Evolutionary conservation across 1,140 invertebrate genomes (phyloP).

Genomic region (Drusus annulatus): DNA sequence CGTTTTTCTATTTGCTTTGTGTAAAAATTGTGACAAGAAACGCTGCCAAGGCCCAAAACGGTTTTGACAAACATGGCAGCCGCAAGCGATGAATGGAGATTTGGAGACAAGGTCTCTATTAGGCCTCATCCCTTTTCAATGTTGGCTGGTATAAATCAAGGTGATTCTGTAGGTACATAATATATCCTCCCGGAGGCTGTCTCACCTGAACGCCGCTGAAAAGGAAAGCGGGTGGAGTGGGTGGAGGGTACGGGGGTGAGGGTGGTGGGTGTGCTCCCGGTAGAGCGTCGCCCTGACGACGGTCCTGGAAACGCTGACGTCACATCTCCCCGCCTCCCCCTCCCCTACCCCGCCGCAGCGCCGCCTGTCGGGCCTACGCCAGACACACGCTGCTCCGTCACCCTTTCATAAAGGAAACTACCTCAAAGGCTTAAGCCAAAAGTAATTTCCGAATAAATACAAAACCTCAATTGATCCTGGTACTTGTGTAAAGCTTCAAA

Average conservation of each 20-base stretch:
- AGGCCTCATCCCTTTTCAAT: conserved; percentile 21
- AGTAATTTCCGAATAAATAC: conserved; percentile 60
- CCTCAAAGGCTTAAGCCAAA: conserved; percentile 58
- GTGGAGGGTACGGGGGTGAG: conserved; percentile 12
- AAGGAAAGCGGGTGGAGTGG: neutral
- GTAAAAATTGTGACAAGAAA: neutral
- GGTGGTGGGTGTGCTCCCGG: conserved; percentile 24
- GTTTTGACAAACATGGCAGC: conserved; percentile 20
- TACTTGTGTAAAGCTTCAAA: conserved; percentile 44
- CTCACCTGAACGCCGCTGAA: conserved; percentile 24
- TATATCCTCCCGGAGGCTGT: conserved; percentile 26
- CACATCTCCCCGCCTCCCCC: conserved; percentile 23
- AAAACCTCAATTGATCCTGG: conserved; percentile 55
- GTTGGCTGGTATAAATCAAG: conserved; percentile 29
- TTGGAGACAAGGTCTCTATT: conserved; percentile 39
- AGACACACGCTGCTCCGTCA: conserved; percentile 37
- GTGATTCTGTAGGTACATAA: conserved; percentile 22
- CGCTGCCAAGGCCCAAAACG: neutral
- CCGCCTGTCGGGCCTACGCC: conserved; percentile 28
- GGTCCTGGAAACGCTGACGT: conserved; percentile 55
- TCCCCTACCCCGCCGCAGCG: conserved; percentile 29
- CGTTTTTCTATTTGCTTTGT: neutral
- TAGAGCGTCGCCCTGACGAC: conserved; percentile 56
- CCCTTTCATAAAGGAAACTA: conserved; percentile 54
- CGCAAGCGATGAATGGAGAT: conserved; percentile 29